A percentile compares a stretch with the other conserved stretches of the same genome.
Evolutionary conservation across 2,797 vertebrate species (phyloP).

Genomic region (Cetoscarus ocellatus): DNA sequence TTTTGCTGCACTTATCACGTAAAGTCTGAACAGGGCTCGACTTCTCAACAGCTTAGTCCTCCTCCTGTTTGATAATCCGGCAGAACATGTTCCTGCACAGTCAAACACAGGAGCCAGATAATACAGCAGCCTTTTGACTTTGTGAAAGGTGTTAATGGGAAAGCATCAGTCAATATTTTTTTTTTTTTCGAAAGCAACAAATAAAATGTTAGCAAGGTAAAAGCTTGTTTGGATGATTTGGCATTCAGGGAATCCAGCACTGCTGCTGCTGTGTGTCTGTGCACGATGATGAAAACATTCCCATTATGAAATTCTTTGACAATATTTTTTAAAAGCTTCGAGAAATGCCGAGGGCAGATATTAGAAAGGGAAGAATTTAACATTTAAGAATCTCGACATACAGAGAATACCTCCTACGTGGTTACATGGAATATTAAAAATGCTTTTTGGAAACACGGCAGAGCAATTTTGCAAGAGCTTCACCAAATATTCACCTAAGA

Average conservation of each 20-base stretch:
- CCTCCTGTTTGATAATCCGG: too few relatives aligned
- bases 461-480: neutral
- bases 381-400: neutral
- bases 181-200: constrained; percentile 1
- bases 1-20: too few relatives aligned
- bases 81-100: neutral
- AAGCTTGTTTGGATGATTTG: neutral
- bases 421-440: neutral
- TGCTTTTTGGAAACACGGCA: neutral
- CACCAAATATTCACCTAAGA: neutral
- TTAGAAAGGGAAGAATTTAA: neutral
- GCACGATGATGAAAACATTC: neutral
- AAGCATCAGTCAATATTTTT: neutral
- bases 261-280: neutral
- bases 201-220: neutral
- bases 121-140: too few relatives aligned
- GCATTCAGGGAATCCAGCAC: neutral
- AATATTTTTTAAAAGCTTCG: neutral
- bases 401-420: accelerated
- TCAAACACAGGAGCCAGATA: neutral
- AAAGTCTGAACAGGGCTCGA: too few relatives aligned
- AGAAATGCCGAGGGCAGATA: neutral
- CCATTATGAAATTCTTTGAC: neutral
- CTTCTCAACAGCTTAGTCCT: too few relatives aligned
- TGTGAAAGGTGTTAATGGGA: neutral